A percentile compares a stretch with the other conserved stretches of the same genome.
Evolutionary conservation across 2,797 vertebrate species (phyloP).

Genomic region (Pampus argenteus): DNA sequence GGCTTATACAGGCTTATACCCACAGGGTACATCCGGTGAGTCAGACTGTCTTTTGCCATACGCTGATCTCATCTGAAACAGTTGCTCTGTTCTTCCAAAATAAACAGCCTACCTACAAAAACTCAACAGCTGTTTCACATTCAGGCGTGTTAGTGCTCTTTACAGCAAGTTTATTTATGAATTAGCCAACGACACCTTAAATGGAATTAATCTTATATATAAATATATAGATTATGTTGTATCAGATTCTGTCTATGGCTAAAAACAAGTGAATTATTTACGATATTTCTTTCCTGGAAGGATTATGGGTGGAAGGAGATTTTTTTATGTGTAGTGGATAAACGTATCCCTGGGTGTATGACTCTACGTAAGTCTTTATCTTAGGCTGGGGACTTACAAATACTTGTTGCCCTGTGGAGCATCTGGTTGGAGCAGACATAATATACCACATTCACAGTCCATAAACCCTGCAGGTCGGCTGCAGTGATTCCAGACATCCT

Average conservation of each 20-base stretch:
- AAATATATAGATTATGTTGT: background rate
- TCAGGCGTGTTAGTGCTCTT: background rate
- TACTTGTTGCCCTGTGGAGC: slow-evolving; percentile 57
- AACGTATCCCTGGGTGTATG: slow-evolving; percentile 16
- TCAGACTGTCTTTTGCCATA: slow-evolving; percentile 35
- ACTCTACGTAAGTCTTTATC: slow-evolving; percentile 58
- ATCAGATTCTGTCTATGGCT: slow-evolving; percentile 10
- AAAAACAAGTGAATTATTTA: slow-evolving; percentile 13
- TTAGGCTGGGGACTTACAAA: slow-evolving; percentile 29
- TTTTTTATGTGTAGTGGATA: background rate
- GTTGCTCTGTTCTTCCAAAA: slow-evolving; percentile 21
- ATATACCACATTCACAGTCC: slow-evolving; percentile 57
- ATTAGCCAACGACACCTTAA: background rate
- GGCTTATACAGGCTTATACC: too few relatives aligned
- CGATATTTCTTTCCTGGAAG: slow-evolving; percentile 9
- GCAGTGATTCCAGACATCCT: slow-evolving; percentile 40
- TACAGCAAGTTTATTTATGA: background rate
- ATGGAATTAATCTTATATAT: too few relatives aligned
- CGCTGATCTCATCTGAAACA: slow-evolving; percentile 32
- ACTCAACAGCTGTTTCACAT: too few relatives aligned
- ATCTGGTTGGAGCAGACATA: slow-evolving; percentile 52
- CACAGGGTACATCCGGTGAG: too few relatives aligned
- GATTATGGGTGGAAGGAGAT: background rate
- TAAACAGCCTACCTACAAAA: background rate
- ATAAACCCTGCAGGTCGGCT: slow-evolving; percentile 44